phyloP scores from a whole-genome alignment of 2,797 vertebrate genomes.

The Agapornis canus region DNA sequence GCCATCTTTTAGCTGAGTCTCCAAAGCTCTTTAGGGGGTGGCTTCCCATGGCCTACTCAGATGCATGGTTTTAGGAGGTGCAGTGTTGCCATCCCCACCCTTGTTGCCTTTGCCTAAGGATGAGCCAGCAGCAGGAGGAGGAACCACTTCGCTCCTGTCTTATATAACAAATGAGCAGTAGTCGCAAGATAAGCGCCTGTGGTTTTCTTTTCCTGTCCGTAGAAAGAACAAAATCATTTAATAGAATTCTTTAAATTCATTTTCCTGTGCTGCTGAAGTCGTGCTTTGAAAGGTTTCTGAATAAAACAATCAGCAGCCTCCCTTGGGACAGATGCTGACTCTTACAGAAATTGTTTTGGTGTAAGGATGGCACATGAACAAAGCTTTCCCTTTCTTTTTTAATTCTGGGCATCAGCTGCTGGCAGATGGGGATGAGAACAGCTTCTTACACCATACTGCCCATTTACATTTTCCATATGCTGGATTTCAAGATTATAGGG shows the following conservation, averaged over 20 bases:
- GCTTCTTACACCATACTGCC: conserved; percentile 20
- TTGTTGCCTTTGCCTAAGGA: not conserved
- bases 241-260: not conserved
- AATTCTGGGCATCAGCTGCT: not conserved
- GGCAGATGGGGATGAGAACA: conserved; percentile 63
- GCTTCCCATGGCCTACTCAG: not conserved
- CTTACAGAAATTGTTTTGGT: not conserved
- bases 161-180: not conserved
- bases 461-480: conserved; percentile 66
- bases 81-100: not conserved
- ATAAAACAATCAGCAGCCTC: not conserved
- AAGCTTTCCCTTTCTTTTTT: not conserved
- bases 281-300: conserved; percentile 1
- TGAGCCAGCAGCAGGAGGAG: accelerated
- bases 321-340: not conserved
- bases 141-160: not conserved
- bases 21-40: not conserved
- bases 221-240: not conserved
- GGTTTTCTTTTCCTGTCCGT: not conserved
- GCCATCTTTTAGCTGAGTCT: not conserved
- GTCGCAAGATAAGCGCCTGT: not conserved
- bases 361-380: not conserved
- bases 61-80: not conserved
- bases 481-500: conserved; percentile 78
- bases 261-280: not conserved